Base-by-base conservation (phyloP, 2,113 vertebrate genomes). In the Chitala chitala region DNA sequence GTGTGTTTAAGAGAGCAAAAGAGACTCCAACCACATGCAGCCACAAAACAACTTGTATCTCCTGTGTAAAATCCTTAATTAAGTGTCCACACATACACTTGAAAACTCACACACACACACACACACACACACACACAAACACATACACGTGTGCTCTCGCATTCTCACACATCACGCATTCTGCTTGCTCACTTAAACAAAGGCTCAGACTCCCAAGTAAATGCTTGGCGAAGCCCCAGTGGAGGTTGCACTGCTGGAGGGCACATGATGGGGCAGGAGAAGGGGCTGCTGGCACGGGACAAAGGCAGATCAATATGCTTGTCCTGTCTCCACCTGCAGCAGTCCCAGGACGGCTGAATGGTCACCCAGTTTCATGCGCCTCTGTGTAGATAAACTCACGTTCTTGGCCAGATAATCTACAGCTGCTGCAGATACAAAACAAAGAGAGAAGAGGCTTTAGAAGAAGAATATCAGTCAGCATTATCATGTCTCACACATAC, bases 381-480 rank as follows among this genome's bases (percentile, higher is more conserved):
- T 92, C 90, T 98, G 97, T 59, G 96, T 96, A 80, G 95, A 96
- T 83, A 99, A 89, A 86, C 97, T 96, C 81, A 99, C 96, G 24
- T 98, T 99, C 89, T 99, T 99, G 83, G 97, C 94, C 92, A 99
- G 88, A 84, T 99, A 99, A 87, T 99, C 97, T 26, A 98, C 97
- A 29, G 97, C 97, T 22, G 93, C 97, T 96, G 80, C 3, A 29
- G 36, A 24, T 58, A 61, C 3, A 82, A 9, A 42, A 10, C 73
- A 29, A 63, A 36, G 68, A 33, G 75, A 59, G 51, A 50, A 22
- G 33, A 71, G n/a, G n/a, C n/a, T n/a, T n/a, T n/a, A n/a, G n/a
- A n/a, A n/a, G n/a, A n/a, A n/a, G n/a, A n/a, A n/a, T n/a, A n/a
- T n/a, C n/a, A n/a, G n/a, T n/a, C n/a, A n/a, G n/a, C n/a, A n/a